Percentiles rank a stretch among this genome's conserved stretches.
These are phyloP conservation scores for Drosophila ambigua DNA, from an alignment of 1,140 invertebrate genomes.

Conservation along the genomic window DNA sequence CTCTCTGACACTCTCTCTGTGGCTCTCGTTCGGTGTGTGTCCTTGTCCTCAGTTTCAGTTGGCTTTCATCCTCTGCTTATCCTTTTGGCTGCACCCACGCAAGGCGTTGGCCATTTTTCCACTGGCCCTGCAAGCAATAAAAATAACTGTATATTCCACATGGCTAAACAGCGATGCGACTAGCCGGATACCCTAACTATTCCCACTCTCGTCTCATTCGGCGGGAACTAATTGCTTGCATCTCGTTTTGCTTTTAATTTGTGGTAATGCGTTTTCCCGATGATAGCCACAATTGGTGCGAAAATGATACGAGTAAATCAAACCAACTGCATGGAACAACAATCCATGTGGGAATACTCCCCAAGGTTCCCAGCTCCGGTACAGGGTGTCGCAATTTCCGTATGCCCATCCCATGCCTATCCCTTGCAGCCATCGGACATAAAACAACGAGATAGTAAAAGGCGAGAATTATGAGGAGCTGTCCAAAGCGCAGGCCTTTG, in stretches of 20 bases:
- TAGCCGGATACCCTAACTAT: not conserved
- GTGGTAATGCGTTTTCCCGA: too few species aligned
- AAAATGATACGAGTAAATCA: too few species aligned
- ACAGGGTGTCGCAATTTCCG: conserved; percentile 11
- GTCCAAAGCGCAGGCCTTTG: conserved; percentile 60
- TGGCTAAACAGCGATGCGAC: not conserved
- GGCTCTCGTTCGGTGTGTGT: conserved; percentile 16
- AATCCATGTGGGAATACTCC: conserved; percentile 8
- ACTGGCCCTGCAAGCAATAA: conserved; percentile 55
- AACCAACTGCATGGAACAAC: too few species aligned
- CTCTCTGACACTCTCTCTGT: not conserved
- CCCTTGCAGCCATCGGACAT: conserved; percentile 7
- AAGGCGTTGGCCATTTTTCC: conserved; percentile 66
- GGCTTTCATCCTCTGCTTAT: conserved; percentile 51
- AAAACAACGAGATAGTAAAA: conserved; percentile 10
- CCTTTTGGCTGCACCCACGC: conserved; percentile 73
- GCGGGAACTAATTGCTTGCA: too few species aligned
- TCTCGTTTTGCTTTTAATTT: too few species aligned
- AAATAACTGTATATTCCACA: conserved; percentile 23
- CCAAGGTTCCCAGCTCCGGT: not conserved
- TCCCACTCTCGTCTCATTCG: too few species aligned
- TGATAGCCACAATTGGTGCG: too few species aligned
- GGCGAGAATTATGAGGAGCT: conserved; percentile 68
- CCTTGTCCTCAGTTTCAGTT: conserved; percentile 35
- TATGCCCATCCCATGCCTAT: conserved; percentile 4